Evolutionary conservation across 2,113 vertebrate species (phyloP).

Genomic region (Arenaria interpres): DNA sequence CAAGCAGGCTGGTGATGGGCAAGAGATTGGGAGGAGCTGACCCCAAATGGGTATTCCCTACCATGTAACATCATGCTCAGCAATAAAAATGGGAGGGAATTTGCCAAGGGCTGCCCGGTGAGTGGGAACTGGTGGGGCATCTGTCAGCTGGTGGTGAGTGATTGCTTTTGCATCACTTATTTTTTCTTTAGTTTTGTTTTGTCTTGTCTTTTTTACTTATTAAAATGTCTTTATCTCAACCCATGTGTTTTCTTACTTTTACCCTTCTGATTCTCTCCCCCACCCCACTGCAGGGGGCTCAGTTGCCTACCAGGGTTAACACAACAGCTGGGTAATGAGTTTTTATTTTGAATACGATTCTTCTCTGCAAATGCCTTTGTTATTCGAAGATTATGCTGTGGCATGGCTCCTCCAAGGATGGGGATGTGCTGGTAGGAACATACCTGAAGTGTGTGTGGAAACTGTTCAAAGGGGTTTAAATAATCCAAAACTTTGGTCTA

Average conservation of each 20-base stretch:
- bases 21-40: neutral
- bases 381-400: neutral
- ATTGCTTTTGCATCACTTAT: neutral
- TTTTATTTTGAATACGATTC: neutral
- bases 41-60: neutral
- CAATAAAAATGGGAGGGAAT: neutral
- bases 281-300: neutral
- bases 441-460: neutral
- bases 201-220: neutral
- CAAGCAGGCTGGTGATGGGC: neutral
- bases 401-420: neutral
- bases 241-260: neutral
- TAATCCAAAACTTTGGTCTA: neutral
- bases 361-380: neutral
- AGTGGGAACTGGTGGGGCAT: neutral
- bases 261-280: neutral
- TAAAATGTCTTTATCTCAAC: neutral
- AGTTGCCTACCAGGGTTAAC: neutral
- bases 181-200: neutral
- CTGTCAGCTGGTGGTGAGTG: neutral
- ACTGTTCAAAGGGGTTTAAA: neutral
- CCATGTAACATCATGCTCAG: accelerated
- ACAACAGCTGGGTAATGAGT: neutral
- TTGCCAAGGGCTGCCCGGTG: neutral
- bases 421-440: neutral